Evolutionary conservation across 2,113 vertebrate genomes (phyloP).

Genomic region (Myiozetetes cayanensis): DNA sequence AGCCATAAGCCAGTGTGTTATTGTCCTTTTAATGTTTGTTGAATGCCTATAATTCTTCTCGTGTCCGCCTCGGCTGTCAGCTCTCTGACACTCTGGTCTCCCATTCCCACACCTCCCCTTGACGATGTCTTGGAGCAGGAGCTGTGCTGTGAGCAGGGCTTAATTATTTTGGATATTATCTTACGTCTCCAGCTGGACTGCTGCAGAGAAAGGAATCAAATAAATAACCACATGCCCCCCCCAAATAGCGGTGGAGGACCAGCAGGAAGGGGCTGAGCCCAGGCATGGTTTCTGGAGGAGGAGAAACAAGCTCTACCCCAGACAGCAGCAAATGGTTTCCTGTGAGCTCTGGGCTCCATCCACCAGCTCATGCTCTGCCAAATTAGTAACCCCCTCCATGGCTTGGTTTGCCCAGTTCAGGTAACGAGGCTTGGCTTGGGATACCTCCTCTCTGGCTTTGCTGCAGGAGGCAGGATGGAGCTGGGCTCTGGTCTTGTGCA

Average conservation of each 20-base stretch:
- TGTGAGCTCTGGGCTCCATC: not conserved
- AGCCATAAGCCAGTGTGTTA: conserved; percentile 64
- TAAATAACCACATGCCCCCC: not conserved
- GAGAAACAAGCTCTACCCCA: not conserved
- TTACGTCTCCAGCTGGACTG: conserved; percentile 2
- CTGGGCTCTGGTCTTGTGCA: accelerated
- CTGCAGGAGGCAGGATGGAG: not conserved
- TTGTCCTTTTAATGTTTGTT: conserved; percentile 65
- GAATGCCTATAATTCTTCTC: conserved; percentile 50
- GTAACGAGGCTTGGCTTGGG: accelerated
- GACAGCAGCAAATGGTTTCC: not conserved
- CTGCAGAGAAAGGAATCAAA: not conserved
- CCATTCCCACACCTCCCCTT: not conserved
- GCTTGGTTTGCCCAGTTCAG: not conserved
- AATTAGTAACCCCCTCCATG: not conserved
- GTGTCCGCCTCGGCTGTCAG: not conserved
- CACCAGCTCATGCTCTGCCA: not conserved
- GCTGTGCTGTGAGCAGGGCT: not conserved
- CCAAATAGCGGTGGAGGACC: accelerated
- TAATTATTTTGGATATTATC: conserved; percentile 15
- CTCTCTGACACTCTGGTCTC: conserved; percentile 2
- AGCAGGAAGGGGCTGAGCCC: not conserved
- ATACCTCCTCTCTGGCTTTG: not conserved
- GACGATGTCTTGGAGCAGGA: not conserved
- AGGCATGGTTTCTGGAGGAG: accelerated